These are phyloP conservation scores for Albula goreensis DNA, from an alignment of 2,113 vertebrate genomes.

Conservation along the genomic window DNA sequence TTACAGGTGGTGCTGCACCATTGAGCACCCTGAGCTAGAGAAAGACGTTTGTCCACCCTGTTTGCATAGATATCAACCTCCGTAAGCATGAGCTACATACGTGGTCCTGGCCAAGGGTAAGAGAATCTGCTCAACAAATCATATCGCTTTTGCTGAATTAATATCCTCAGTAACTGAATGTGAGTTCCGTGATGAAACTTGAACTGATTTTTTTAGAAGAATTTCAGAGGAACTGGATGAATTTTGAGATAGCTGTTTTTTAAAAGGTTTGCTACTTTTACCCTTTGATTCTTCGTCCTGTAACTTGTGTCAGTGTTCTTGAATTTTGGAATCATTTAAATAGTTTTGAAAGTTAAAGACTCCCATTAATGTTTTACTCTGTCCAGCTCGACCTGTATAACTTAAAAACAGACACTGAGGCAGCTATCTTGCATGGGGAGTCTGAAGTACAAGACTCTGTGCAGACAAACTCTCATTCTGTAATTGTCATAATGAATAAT, in stretches of 20 bases:
- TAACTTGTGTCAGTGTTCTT: neutral
- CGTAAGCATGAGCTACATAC: neutral
- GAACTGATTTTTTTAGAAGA: neutral
- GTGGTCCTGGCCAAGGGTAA: neutral
- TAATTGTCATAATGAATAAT: conserved; percentile 4
- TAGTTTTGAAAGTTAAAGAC: neutral
- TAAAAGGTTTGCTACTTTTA: neutral
- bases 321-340: neutral
- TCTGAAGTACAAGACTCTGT: neutral
- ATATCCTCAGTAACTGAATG: too few species aligned
- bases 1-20: neutral
- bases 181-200: too few species aligned
- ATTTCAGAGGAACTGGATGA: neutral
- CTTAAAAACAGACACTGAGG: neutral
- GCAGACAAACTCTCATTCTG: neutral
- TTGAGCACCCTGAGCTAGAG: neutral
- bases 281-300: neutral
- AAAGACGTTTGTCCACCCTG: neutral
- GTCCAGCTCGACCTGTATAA: neutral
- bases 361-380: neutral
- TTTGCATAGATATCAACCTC: neutral
- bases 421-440: neutral
- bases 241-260: neutral
- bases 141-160: neutral
- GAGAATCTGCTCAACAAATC: neutral